Percentiles rank a stretch among this genome's conserved stretches.
Conservation (phyloP, 2,888 invertebrate genomes). For the Prosopocoilus inquinatus region DNA sequence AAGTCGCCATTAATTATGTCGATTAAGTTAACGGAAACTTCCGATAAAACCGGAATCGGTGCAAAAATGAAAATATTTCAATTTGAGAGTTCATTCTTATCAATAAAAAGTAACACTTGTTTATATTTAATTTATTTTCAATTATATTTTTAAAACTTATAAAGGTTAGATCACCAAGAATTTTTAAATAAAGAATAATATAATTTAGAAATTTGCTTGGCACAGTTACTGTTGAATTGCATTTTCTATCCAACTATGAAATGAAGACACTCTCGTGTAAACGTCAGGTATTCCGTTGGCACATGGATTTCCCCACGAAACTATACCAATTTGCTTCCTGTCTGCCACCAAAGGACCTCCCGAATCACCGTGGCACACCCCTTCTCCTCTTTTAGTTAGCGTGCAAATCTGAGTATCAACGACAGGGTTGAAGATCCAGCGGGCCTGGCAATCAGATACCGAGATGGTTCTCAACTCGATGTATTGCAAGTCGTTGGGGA, state of each 20-base stretch:
- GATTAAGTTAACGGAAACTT: too few relatives aligned
- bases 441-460: background rate
- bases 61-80: too few relatives aligned
- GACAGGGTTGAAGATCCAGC: conserved; percentile 4
- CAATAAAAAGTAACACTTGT: too few relatives aligned
- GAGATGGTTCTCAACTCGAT: background rate
- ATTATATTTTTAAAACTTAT: too few relatives aligned
- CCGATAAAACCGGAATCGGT: too few relatives aligned
- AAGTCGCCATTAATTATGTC: too few relatives aligned
- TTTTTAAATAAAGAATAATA: background rate
- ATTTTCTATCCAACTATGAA: background rate
- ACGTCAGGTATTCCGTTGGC: conserved; percentile 5
- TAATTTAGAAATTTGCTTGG: background rate
- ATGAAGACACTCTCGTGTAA: conserved; percentile 4
- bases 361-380: conserved; percentile 57
- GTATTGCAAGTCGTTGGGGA: conserved; percentile 6
- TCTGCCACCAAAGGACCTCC: conserved; percentile 53
- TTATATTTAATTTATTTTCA: too few relatives aligned
- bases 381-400: conserved; percentile 50
- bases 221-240: background rate
- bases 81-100: too few relatives aligned
- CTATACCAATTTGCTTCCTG: conserved; percentile 47
- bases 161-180: too few relatives aligned
- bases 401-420: conserved; percentile 9
- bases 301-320: conserved; percentile 54